Base-by-base conservation (phyloP, 2,113 vertebrate species). In the Dendrocopos noguchii region DNA sequence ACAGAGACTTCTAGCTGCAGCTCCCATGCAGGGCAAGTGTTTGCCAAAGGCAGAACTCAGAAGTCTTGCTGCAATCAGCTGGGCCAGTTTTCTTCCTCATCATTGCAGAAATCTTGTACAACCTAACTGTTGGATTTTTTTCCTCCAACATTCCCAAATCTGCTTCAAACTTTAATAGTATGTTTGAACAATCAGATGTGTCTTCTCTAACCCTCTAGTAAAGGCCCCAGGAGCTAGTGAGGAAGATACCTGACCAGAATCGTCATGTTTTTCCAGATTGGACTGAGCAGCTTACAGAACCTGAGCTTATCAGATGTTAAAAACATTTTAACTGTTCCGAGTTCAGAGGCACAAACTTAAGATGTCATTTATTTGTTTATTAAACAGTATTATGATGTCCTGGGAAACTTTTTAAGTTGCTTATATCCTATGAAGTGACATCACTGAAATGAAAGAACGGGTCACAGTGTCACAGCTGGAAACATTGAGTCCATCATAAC, bases 401-500 rank as follows among this genome's bases (percentile, higher is more conserved):
- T 96, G 96, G 95, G 93, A 96, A 96, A 95, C 88, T 96, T 95
- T 60, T 84, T 0, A 82, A 96, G 87, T 92, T 93, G 80, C 91
- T 96, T 95, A 77, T 96, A 77, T 88, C 87, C 91, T 91, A 74
- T 77, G 89, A 96, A 95, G 95, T 95, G 87, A 96, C 87, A 96
- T 94, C 94, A 96, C 67, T 85, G 44, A 93, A 92, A 91, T 93
- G 87, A 94, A 94, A 85, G 81, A 89, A 53, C 2, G 0, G 95
- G 94, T 96, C 95, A 92, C 31, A 71, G 57, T 96, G 96, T 96
- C 96, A 96, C 95, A 96, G 92, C 96, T 96, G 95, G 95, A 92
- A 93, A 92, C 61, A 47, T 89, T 92, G 94, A 89, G 87, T 83
- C 72, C 84, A 94, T 92, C 92, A 96, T 77, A 93, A 96, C 84